phyloP scores from a whole-genome alignment of 2,888 invertebrate species.

The Rhyacophila evoluta region DNA sequence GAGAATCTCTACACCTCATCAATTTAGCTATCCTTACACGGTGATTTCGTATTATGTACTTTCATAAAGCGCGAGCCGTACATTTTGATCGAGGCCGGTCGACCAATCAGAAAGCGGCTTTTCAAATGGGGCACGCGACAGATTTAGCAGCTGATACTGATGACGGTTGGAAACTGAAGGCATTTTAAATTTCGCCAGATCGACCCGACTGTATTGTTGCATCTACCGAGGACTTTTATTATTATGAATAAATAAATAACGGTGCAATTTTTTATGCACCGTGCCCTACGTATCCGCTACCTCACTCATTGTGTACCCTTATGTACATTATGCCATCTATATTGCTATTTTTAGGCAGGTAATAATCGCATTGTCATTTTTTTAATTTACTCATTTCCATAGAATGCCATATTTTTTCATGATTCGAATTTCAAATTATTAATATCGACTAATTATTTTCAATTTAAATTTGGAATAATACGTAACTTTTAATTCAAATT shows the following conservation, averaged over 20 bases:
- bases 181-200: conserved; percentile 31
- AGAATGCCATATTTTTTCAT: too few species aligned
- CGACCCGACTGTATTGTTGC: conserved; percentile 28
- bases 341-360: not conserved
- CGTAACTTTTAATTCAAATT: too few species aligned
- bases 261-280: conserved; percentile 33
- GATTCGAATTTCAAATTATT: too few species aligned
- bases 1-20: not conserved
- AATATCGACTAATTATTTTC: too few species aligned
- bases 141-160: conserved; percentile 12
- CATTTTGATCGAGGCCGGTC: conserved; percentile 31
- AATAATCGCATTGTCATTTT: not conserved
- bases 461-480: too few species aligned
- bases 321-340: not conserved
- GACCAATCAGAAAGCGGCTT: conserved; percentile 40
- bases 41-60: conserved; percentile 34
- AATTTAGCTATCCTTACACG: conserved; percentile 29
- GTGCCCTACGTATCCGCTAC: conserved; percentile 3
- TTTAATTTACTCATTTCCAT: too few species aligned
- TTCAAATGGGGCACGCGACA: conserved; percentile 44
- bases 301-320: not conserved
- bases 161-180: conserved; percentile 44
- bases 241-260: conserved; percentile 37
- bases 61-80: conserved; percentile 30
- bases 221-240: conserved; percentile 28